Percentiles rank a stretch among this genome's conserved stretches.
These are phyloP conservation scores for Etheostoma cragini DNA, from an alignment of 2,113 vertebrate genomes.

Conservation along the genomic window DNA sequence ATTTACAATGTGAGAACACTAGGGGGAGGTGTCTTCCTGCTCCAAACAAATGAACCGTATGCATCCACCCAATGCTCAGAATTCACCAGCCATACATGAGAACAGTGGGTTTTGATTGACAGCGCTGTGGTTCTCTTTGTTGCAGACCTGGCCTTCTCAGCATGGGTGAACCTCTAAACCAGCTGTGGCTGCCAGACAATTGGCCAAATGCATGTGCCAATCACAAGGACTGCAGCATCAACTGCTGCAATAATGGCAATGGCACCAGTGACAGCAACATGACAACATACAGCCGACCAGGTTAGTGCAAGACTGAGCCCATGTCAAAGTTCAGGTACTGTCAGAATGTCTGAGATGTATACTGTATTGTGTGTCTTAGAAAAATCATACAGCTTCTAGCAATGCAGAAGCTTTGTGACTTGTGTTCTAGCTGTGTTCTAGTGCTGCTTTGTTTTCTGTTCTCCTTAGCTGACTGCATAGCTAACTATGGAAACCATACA, in stretches of 20 bases:
- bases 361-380: neutral
- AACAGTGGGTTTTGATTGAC: slow-evolving; percentile 64
- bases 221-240: slow-evolving; percentile 95
- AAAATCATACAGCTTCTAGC: slow-evolving; percentile 4
- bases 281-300: slow-evolving; percentile 95
- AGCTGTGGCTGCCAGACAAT: slow-evolving; percentile 94
- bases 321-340: slow-evolving; percentile 2
- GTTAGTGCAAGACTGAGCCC: slow-evolving; percentile 76
- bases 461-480: slow-evolving; percentile 94
- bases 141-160: slow-evolving; percentile 92
- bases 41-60: neutral
- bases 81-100: slow-evolving; percentile 3
- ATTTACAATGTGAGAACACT: slow-evolving; percentile 43
- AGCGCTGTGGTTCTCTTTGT: slow-evolving; percentile 49
- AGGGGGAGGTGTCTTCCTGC: slow-evolving; percentile 70
- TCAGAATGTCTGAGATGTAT: neutral
- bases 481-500: slow-evolving; percentile 96
- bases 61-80: neutral
- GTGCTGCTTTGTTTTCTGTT: slow-evolving; percentile 36
- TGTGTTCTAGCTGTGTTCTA: slow-evolving; percentile 27
- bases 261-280: slow-evolving; percentile 96
- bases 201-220: slow-evolving; percentile 95
- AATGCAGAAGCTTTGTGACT: slow-evolving; percentile 6
- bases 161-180: slow-evolving; percentile 90
- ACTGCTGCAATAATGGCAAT: slow-evolving; percentile 91